phyloP scores from a whole-genome alignment of 2,113 vertebrate genomes.

The Pelecanoides urinatrix region DNA sequence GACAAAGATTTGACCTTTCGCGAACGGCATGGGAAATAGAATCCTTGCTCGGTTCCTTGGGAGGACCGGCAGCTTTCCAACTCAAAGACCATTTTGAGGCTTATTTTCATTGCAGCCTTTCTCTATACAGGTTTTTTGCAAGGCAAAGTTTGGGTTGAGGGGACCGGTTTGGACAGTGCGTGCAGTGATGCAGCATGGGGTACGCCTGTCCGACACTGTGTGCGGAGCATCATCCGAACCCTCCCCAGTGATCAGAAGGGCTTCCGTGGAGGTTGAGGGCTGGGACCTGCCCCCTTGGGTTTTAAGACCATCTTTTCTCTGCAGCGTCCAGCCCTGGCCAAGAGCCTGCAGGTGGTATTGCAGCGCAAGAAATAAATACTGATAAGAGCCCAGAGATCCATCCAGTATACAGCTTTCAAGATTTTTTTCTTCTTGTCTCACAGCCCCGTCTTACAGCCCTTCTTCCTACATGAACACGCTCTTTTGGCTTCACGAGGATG shows the following conservation, averaged over 20 bases:
- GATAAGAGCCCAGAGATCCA: neutral
- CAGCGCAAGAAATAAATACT: slow-evolving; percentile 18
- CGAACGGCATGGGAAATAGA: slow-evolving; percentile 10
- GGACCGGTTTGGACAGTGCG: neutral
- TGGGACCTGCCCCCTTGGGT: neutral
- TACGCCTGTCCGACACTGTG: neutral
- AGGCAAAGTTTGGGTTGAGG: neutral
- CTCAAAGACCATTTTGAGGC: neutral
- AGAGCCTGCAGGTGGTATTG: slow-evolving; percentile 61
- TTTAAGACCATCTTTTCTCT: neutral
- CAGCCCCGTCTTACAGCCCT: neutral
- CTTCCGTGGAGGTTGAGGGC: neutral
- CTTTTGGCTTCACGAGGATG: rapidly evolving
- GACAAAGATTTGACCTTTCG: slow-evolving; percentile 44
- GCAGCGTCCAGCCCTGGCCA: neutral
- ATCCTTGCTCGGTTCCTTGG: neutral
- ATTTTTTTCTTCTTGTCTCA: neutral
- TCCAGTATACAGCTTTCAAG: neutral
- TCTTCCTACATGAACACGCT: rapidly evolving
- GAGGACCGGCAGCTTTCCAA: neutral
- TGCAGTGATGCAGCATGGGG: slow-evolving; percentile 2
- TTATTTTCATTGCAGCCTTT: neutral
- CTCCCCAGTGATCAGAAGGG: neutral
- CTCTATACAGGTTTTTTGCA: neutral
- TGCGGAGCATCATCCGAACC: neutral